Conservation (phyloP, 2,797 vertebrate species). For the Scyliorhinus canicula region DNA sequence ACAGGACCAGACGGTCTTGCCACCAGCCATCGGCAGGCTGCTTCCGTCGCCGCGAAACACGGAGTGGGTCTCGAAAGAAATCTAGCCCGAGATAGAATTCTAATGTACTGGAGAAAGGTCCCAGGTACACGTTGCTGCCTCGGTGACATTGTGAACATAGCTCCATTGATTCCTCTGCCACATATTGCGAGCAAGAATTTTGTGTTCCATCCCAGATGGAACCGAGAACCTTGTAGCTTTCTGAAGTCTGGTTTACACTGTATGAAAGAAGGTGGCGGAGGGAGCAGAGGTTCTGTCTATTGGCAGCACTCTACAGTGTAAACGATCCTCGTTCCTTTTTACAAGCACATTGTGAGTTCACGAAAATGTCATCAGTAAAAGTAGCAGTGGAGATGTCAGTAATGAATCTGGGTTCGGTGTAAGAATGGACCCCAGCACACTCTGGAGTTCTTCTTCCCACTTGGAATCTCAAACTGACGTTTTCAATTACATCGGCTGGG, state of each 20-base stretch:
- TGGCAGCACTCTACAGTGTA: background rate
- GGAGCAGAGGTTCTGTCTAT: background rate
- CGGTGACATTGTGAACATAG: background rate
- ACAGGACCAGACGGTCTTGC: too few species aligned
- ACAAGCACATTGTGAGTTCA: background rate
- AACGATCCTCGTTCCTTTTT: background rate
- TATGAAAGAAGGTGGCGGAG: background rate
- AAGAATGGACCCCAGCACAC: background rate
- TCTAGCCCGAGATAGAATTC: too few species aligned
- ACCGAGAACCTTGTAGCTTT: background rate
- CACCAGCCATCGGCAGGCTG: too few species aligned
- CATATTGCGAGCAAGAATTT: background rate
- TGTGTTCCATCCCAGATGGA: background rate
- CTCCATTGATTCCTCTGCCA: background rate
- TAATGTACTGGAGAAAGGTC: background rate
- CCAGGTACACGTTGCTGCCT: background rate
- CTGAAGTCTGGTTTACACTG: background rate
- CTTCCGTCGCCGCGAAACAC: too few species aligned
- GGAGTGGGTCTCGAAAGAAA: too few species aligned
- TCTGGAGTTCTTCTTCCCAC: background rate
- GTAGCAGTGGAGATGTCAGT: background rate
- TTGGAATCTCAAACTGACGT: background rate
- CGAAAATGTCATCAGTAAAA: background rate
- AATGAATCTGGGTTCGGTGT: background rate
- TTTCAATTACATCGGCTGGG: background rate